Evolutionary conservation across 2,888 invertebrate genomes (phyloP).

Genomic region (Pseudococcus viburni): DNA sequence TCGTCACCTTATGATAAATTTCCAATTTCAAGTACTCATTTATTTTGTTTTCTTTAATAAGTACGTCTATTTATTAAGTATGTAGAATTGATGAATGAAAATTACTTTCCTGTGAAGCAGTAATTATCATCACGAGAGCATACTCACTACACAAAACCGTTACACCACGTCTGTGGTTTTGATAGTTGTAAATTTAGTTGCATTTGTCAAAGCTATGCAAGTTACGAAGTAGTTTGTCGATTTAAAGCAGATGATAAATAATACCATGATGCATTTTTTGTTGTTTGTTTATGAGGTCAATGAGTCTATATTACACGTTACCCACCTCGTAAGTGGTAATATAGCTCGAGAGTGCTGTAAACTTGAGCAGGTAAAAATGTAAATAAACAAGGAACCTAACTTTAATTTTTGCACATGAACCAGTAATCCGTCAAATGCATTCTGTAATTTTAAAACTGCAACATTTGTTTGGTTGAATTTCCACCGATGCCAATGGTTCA

Average conservation of each 20-base stretch:
- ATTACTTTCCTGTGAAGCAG: not conserved
- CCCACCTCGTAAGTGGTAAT: not conserved
- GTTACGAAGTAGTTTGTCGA: not conserved
- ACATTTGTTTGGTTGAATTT: not conserved
- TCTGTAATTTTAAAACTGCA: not conserved
- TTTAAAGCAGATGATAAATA: not conserved
- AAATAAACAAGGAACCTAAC: slow-evolving; percentile 13
- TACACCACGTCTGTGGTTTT: not conserved
- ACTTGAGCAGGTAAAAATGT: not conserved
- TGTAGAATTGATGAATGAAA: not conserved
- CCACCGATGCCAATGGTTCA: not conserved
- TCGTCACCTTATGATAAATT: no score
- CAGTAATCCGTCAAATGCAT: not conserved
- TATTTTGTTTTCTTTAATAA: no score
- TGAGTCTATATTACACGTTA: slow-evolving; percentile 7
- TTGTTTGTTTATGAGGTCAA: slow-evolving; percentile 36
- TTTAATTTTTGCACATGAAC: not conserved
- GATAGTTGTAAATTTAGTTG: not conserved
- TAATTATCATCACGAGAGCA: not conserved
- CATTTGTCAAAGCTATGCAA: not conserved
- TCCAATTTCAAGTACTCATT: no score
- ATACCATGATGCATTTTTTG: not conserved
- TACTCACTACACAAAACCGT: not conserved
- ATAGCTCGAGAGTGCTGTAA: not conserved
- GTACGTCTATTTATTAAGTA: not conserved